Evolutionary conservation across 2,113 vertebrate species (phyloP), one percentile per base, ranked within the genome.

Genomic region (Podarcis cretensis): DNA sequence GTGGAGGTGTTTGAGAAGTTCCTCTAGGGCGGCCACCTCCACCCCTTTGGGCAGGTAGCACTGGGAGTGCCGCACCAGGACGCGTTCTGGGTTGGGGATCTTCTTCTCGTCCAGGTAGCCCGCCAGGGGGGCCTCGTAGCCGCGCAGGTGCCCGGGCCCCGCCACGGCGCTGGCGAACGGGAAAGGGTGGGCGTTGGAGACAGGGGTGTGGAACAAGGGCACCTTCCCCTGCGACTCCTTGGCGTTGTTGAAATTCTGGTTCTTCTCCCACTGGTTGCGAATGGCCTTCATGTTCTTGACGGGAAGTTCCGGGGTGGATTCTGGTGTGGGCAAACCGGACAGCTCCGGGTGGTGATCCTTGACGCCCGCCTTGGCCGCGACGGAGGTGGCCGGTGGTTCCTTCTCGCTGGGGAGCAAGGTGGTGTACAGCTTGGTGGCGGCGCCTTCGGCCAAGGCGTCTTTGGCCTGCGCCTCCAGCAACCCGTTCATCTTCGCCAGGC

Each of bases 181-280:
- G 92, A 96, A 98, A 73, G 97, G 93, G 91, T 97, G 97, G 0
- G 97, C 96, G 87, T 92, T 95, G 30, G 97, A 95, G 48, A 97
- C 94, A 14, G 97, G 97, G 9, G 95, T 73, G 48, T 84, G 91
- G 37, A 94, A 89, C 75, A 96, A 94, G 1, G 95, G 94, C 78
- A 96, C 96, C 40, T 96, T 96, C 66, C 97, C 96, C 90, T 97
- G 97, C 57, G 97, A 59, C 23, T 96, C 96, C 89, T 94, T 95
- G 86, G 95, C 98, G 57, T 98, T 98, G 96, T 98, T 98, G 91
- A 98, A 97, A 48, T 98, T 98, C 92, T 98, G 98, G 96, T 98
- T 98, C 96, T 98, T 98, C 93, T 98, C 98, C 98, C 98, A 98
- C 85, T 98, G 98, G 82, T 97, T 97, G 90, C 96, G 97, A 69